Percentiles rank a stretch among this genome's conserved stretches.
Evolutionary conservation across 2,797 vertebrate species (phyloP).

Genomic region (Notoglanidium macrostoma): DNA sequence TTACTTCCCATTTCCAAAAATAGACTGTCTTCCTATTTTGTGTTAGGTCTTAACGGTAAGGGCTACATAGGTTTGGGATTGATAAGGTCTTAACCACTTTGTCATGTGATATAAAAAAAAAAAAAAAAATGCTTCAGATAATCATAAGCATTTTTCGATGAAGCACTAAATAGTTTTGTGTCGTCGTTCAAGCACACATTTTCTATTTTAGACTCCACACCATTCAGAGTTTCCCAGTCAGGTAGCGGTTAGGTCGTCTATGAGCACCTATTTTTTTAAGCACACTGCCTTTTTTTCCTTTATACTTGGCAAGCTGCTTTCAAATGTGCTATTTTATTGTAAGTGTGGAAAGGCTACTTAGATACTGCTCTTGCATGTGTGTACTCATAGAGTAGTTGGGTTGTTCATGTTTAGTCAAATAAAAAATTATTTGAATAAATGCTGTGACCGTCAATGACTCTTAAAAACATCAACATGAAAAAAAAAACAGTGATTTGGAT

Average conservation of each 20-base stretch:
- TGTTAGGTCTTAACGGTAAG: slow-evolving; percentile 53
- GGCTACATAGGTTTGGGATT: slow-evolving; percentile 29
- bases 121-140: slow-evolving; percentile 33
- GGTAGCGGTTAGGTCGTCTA: slow-evolving; percentile 41
- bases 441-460: slow-evolving; percentile 59
- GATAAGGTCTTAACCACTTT: slow-evolving; percentile 14
- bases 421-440: slow-evolving; percentile 72
- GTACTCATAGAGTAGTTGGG: slow-evolving; percentile 90
- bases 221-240: slow-evolving; percentile 52
- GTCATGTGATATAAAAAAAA: background rate
- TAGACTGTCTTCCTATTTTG: slow-evolving; percentile 65
- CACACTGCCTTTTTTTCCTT: slow-evolving; percentile 42
- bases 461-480: background rate
- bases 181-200: slow-evolving; percentile 38
- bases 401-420: slow-evolving; percentile 83
- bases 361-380: slow-evolving; percentile 90
- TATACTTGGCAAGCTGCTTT: slow-evolving; percentile 64
- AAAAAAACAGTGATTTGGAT: background rate
- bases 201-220: slow-evolving; percentile 34
- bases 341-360: slow-evolving; percentile 85
- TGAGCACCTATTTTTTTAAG: slow-evolving; percentile 42
- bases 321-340: slow-evolving; percentile 69
- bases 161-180: slow-evolving; percentile 24
- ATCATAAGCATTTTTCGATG: slow-evolving; percentile 18
- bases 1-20: slow-evolving; percentile 46